phyloP scores from a whole-genome alignment of 2,797 vertebrate species.

The Tokudaia muenninki region DNA sequence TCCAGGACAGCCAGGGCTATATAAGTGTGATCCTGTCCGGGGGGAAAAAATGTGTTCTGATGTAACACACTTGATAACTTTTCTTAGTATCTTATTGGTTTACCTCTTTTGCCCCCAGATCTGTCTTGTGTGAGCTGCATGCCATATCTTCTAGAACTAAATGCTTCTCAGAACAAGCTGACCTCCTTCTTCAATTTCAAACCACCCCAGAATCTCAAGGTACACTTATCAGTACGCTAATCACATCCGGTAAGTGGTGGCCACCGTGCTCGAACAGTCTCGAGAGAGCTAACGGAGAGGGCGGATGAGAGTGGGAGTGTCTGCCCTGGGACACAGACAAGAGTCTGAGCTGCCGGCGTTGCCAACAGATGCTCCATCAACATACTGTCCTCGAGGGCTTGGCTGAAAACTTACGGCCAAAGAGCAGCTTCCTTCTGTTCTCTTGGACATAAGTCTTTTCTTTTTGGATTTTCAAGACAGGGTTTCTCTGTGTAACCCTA shows the following conservation, averaged over 20 bases:
- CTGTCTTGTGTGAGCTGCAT: constrained; percentile 94
- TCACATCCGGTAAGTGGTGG: neutral
- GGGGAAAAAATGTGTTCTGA: neutral
- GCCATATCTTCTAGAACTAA: constrained; percentile 93
- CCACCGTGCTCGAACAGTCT: neutral
- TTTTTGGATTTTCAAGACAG: neutral
- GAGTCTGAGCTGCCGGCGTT: neutral
- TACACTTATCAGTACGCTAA: constrained; percentile 76
- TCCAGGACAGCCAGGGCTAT: neutral
- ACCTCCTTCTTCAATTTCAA: constrained; percentile 92
- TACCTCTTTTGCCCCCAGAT: constrained; percentile 87
- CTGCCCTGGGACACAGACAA: neutral
- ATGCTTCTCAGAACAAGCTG: constrained; percentile 94
- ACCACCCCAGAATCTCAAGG: constrained; percentile 94
- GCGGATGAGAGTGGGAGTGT: neutral
- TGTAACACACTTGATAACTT: neutral
- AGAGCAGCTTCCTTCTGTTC: neutral
- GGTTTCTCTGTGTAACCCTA: neutral
- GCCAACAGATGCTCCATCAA: neutral
- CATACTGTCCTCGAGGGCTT: neutral
- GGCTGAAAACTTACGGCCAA: constrained; percentile 13
- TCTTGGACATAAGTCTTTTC: neutral
- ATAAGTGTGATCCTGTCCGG: neutral
- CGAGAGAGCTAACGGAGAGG: neutral
- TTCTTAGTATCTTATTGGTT: neutral